These are phyloP conservation scores for Conchocele bisecta DNA, from an alignment of 2,888 invertebrate genomes.

Conservation along the genomic window DNA sequence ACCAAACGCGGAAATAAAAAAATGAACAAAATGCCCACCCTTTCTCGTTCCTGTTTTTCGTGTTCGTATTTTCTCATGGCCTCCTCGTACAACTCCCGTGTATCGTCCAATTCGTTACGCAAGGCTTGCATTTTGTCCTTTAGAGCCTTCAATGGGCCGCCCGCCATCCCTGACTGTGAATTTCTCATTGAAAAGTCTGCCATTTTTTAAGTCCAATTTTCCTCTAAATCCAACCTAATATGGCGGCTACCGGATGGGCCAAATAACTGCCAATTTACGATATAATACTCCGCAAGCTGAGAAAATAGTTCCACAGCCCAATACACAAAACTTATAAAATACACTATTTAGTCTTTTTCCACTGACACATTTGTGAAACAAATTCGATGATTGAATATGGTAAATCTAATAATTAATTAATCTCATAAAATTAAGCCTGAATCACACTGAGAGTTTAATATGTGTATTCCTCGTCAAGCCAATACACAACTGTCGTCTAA, in stretches of 20 bases:
- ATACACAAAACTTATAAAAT: too few relatives aligned
- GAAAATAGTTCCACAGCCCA: too few relatives aligned
- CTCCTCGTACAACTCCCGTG: constrained; percentile 99
- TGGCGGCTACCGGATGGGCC: constrained; percentile 57
- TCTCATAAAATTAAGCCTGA: too few relatives aligned
- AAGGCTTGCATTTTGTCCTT: constrained; percentile 99
- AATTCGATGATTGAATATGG: too few relatives aligned
- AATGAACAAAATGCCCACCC: constrained; percentile 33
- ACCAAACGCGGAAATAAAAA: not conserved
- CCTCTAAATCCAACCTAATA: constrained; percentile 25
- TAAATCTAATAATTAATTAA: too few relatives aligned
- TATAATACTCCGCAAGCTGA: too few relatives aligned
- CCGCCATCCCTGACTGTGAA: constrained; percentile 21
- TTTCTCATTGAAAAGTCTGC: constrained; percentile 33
- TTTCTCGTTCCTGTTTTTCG: constrained; percentile 25
- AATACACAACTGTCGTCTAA: too few relatives aligned
- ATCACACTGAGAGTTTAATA: too few relatives aligned
- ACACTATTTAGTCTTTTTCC: too few relatives aligned
- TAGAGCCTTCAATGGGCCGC: constrained; percentile 95
- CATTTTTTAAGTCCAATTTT: constrained; percentile 21
- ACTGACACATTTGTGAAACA: too few relatives aligned
- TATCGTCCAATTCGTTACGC: constrained; percentile 99
- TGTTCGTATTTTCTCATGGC: constrained; percentile 88
- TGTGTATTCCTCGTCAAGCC: too few relatives aligned
- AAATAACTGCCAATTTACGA: too few relatives aligned